phyloP scores from a whole-genome alignment of 1,140 invertebrate genomes.

The Brachionus manjavacas region DNA sequence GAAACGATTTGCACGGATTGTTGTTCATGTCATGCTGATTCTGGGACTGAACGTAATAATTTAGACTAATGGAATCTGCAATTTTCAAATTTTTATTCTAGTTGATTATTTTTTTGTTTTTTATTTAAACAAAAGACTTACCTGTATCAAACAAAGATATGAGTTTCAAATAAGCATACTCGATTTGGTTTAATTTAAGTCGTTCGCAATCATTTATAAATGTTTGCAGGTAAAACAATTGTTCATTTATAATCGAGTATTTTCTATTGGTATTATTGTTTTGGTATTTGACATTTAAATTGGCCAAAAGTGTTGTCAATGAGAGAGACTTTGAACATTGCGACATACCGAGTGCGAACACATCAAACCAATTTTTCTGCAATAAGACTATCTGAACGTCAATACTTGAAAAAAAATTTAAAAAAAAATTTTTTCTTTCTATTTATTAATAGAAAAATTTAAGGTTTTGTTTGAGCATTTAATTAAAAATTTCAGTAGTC shows the following conservation, averaged over 20 bases:
- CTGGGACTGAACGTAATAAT: not conserved
- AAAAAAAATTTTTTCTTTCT: no score
- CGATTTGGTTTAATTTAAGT: not conserved
- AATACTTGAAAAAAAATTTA: conserved; percentile 12
- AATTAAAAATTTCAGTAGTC: no score
- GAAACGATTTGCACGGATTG: not conserved
- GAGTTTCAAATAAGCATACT: conserved; percentile 39
- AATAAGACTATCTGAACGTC: conserved; percentile 35
- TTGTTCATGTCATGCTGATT: not conserved
- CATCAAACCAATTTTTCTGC: conserved; percentile 42
- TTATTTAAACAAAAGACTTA: not conserved
- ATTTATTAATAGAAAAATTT: no score
- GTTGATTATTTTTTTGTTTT: no score
- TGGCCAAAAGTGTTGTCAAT: conserved; percentile 14
- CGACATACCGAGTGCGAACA: conserved; percentile 19
- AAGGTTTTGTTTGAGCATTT: no score
- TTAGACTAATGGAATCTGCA: not conserved
- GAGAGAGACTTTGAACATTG: conserved; percentile 28
- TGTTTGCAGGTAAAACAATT: conserved; percentile 9
- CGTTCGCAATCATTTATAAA: conserved; percentile 30
- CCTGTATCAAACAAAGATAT: conserved; percentile 33
- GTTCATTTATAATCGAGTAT: conserved; percentile 25
- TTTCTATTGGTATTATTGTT: conserved; percentile 17
- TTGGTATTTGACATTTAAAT: conserved; percentile 37
- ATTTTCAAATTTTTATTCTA: not conserved